These are phyloP conservation scores for Crotalus helleri DNA, from an alignment of 2,113 vertebrate species.

Conservation along the genomic window DNA sequence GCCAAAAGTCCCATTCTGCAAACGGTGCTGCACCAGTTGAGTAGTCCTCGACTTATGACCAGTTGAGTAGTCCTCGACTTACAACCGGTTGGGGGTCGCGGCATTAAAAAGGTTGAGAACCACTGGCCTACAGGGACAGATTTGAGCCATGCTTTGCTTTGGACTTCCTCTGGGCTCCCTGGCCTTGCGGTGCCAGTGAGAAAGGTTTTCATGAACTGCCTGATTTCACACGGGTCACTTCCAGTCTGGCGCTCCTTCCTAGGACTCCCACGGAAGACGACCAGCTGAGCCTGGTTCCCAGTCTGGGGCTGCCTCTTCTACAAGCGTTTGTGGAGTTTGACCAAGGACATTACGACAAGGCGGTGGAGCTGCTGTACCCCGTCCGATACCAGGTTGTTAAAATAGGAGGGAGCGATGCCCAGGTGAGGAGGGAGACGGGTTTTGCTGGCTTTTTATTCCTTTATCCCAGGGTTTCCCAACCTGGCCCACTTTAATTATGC, in stretches of 20 bases:
- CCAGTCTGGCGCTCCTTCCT: constrained; percentile 9
- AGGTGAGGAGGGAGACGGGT: constrained; percentile 69
- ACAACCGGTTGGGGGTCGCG: too few species aligned
- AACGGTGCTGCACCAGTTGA: too few species aligned
- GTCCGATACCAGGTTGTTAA: constrained; percentile 75
- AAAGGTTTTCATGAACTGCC: background rate
- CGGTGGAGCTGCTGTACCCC: constrained; percentile 82
- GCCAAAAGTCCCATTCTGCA: too few species aligned
- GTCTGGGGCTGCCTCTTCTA: constrained; percentile 82
- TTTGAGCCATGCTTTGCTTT: background rate
- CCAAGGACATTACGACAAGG: constrained; percentile 74
- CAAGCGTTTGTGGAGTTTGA: constrained; percentile 85
- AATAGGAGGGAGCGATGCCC: constrained; percentile 90
- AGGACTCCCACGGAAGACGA: constrained; percentile 77
- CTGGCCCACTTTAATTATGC: background rate
- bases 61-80: too few species aligned
- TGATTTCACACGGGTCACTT: background rate
- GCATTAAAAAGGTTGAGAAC: too few species aligned
- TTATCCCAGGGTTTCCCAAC: background rate
- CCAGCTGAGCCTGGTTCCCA: constrained; percentile 73
- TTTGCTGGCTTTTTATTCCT: background rate
- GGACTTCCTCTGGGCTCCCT: background rate
- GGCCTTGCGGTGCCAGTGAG: too few species aligned
- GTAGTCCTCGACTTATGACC: too few species aligned
- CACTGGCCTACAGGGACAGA: background rate